Evolutionary conservation across 2,113 vertebrate species (phyloP).

Genomic region (Alethe castanea): DNA sequence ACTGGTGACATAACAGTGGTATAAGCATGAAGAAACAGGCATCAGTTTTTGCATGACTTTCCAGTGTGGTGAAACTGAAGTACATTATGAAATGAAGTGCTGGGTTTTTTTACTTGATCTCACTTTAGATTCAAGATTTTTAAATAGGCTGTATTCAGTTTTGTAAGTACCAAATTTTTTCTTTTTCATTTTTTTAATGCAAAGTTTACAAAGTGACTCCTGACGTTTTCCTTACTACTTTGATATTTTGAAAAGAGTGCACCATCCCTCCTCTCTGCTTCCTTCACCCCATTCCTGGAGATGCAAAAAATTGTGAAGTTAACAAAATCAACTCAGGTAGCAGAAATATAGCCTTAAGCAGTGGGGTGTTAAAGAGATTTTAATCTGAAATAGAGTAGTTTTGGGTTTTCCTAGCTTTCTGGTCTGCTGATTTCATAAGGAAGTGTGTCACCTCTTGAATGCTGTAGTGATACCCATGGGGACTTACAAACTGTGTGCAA

Average conservation of each 20-base stretch:
- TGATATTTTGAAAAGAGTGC: slow-evolving; percentile 26
- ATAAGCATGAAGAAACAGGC: slow-evolving; percentile 68
- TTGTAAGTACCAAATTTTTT: slow-evolving; percentile 69
- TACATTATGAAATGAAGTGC: slow-evolving; percentile 56
- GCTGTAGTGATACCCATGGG: neutral
- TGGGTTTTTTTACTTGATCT: slow-evolving; percentile 3
- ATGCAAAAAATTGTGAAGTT: neutral
- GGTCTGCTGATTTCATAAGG: neutral
- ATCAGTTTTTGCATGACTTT: slow-evolving; percentile 56
- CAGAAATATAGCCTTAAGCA: slow-evolving; percentile 8
- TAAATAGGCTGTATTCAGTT: slow-evolving; percentile 38
- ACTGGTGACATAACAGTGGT: slow-evolving; percentile 77
- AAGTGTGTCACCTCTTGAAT: neutral
- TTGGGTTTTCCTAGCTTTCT: neutral
- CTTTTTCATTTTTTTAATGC: slow-evolving; percentile 61
- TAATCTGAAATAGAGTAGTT: neutral
- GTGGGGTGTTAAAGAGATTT: neutral
- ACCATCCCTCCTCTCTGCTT: neutral
- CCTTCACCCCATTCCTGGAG: rapidly evolving
- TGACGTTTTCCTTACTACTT: slow-evolving; percentile 49
- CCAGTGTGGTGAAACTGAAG: slow-evolving; percentile 68
- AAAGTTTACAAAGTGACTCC: slow-evolving; percentile 57
- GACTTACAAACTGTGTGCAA: neutral
- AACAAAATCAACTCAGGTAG: slow-evolving; percentile 24
- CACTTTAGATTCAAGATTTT: slow-evolving; percentile 52